These are phyloP conservation scores for Rhinichthys klamathensis DNA, from an alignment of 2,113 vertebrate species.

Conservation along the genomic window DNA sequence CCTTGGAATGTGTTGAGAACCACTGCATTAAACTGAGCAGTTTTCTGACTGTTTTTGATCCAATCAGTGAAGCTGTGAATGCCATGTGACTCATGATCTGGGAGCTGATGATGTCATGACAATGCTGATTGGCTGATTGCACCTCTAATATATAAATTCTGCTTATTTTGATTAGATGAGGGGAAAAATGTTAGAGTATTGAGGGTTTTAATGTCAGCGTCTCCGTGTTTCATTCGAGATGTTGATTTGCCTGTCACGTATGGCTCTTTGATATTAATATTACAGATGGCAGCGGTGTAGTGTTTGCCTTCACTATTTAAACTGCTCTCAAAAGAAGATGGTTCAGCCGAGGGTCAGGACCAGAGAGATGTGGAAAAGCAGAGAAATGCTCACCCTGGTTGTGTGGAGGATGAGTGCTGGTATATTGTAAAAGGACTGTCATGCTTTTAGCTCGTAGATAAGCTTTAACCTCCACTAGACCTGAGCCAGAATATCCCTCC, in stretches of 20 bases:
- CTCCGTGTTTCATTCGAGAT: background rate
- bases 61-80: background rate
- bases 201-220: background rate
- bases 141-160: background rate
- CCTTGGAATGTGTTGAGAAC: background rate
- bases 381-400: slow-evolving; percentile 58
- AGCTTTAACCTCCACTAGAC: background rate
- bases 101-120: slow-evolving; percentile 2
- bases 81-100: background rate
- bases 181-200: too few relatives aligned
- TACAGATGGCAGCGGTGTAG: slow-evolving; percentile 20
- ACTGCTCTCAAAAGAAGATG: slow-evolving; percentile 42
- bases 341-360: slow-evolving; percentile 53
- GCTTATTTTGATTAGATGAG: background rate
- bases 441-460: background rate
- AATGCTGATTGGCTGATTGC: background rate
- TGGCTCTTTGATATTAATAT: slow-evolving; percentile 10
- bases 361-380: slow-evolving; percentile 43
- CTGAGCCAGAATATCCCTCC: background rate
- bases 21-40: background rate
- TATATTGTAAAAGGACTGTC: slow-evolving; percentile 9
- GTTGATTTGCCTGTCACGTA: background rate
- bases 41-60: background rate
- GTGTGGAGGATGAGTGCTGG: slow-evolving; percentile 35
- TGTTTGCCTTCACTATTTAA: slow-evolving; percentile 40